Evolutionary conservation across 2,888 invertebrate genomes (phyloP).

Genomic region (Achlya flavicornis): DNA sequence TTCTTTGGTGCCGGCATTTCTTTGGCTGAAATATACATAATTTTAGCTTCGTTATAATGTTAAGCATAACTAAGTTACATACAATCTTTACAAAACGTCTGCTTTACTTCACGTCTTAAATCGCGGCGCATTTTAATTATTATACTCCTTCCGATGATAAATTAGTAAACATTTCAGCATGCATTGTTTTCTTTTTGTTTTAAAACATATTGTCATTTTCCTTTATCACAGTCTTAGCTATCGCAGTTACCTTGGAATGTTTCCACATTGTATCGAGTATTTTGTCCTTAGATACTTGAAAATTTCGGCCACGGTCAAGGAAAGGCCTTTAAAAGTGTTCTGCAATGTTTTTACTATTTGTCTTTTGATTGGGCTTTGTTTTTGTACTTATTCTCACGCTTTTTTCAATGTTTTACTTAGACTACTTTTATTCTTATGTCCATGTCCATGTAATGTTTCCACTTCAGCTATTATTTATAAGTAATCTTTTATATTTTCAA

Average conservation of each 20-base stretch:
- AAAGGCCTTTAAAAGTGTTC: background rate
- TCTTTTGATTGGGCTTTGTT: background rate
- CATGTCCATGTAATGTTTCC: too few relatives aligned
- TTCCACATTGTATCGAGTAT: conserved; percentile 3
- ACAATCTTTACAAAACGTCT: background rate
- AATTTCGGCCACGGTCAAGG: conserved; percentile 7
- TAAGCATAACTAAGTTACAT: background rate
- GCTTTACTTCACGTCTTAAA: background rate
- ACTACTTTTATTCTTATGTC: too few relatives aligned
- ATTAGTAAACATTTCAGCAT: background rate
- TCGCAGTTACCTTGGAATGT: background rate
- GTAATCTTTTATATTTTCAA: too few relatives aligned
- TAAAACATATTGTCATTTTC: conserved; percentile 2
- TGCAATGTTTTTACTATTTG: background rate
- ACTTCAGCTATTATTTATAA: too few relatives aligned
- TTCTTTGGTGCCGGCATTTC: background rate
- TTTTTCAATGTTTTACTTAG: background rate
- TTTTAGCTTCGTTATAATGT: background rate
- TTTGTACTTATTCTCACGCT: background rate
- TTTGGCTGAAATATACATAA: background rate
- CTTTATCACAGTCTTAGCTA: background rate
- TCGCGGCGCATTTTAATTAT: background rate
- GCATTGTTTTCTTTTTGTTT: conserved; percentile 5
- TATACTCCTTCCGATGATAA: conserved; percentile 3
- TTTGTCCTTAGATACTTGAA: background rate